Conservation (phyloP, 2,888 invertebrate genomes). For the Brenthis hecate region DNA sequence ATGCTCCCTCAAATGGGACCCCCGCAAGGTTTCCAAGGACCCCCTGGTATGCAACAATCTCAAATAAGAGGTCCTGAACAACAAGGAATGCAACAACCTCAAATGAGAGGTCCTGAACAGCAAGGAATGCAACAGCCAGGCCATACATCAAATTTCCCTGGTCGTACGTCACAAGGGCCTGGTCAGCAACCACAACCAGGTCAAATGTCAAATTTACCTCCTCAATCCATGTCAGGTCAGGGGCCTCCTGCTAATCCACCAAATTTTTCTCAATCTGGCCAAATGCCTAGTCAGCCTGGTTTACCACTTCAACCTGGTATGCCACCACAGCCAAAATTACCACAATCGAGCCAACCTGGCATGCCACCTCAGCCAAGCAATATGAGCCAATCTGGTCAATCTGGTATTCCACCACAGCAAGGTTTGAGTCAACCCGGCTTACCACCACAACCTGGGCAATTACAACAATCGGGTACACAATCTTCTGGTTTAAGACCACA, state of each 20-base stretch:
- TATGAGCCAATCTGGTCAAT: conserved; percentile 32
- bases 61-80: conserved; percentile 33
- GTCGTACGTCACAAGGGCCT: conserved; percentile 28
- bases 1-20: conserved; percentile 44
- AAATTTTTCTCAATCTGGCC: conserved; percentile 35
- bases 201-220: conserved; percentile 26
- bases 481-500: conserved; percentile 24
- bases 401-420: conserved; percentile 48
- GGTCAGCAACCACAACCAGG: conserved; percentile 24
- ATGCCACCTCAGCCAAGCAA: conserved; percentile 37
- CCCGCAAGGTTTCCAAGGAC: conserved; percentile 38
- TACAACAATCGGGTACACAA: too few species aligned
- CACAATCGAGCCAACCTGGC: conserved; percentile 48
- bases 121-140: conserved; percentile 28
- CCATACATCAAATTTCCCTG: conserved; percentile 41
- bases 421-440: conserved; percentile 45
- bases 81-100: conserved; percentile 42
- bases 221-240: conserved; percentile 30
- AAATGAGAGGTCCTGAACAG: conserved; percentile 35
- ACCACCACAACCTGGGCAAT: conserved; percentile 36
- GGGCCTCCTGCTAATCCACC: conserved; percentile 35
- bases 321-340: conserved; percentile 43
- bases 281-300: conserved; percentile 33
- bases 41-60: conserved; percentile 42
- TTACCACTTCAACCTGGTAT: conserved; percentile 41